phyloP scores from a whole-genome alignment of 2,888 invertebrate species.

The Drosophila sordidula region DNA sequence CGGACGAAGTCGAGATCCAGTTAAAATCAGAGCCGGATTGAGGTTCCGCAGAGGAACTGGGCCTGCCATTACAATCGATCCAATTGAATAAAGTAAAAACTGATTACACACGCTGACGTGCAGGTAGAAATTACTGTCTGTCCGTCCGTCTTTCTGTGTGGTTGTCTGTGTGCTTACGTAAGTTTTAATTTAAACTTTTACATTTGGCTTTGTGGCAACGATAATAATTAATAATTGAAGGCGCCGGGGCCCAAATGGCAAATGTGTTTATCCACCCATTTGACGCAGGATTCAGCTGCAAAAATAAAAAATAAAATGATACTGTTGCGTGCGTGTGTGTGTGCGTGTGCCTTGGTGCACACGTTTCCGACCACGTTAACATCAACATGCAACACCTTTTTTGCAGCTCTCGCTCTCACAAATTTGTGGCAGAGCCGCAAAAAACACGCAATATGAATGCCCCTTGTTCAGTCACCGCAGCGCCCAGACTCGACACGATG shows the following conservation, averaged over 20 bases:
- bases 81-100: slow-evolving; percentile 59
- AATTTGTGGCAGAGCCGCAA: slow-evolving; percentile 56
- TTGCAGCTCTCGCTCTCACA: slow-evolving; percentile 10
- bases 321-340: background rate
- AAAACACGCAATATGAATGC: slow-evolving; percentile 43
- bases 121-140: slow-evolving; percentile 23
- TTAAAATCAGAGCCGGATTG: slow-evolving; percentile 21
- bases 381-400: slow-evolving; percentile 29
- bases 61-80: slow-evolving; percentile 14
- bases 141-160: background rate
- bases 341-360: slow-evolving; percentile 1
- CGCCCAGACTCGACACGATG: slow-evolving; percentile 15
- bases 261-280: slow-evolving; percentile 56
- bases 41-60: background rate
- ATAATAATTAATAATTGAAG: slow-evolving; percentile 75
- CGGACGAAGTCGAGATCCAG: slow-evolving; percentile 4
- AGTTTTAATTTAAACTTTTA: slow-evolving; percentile 73
- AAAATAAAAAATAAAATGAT: background rate
- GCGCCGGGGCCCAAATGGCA: slow-evolving; percentile 43
- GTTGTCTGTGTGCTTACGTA: slow-evolving; percentile 32
- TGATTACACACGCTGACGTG: slow-evolving; percentile 46
- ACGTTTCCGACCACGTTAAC: slow-evolving; percentile 36
- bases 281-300: slow-evolving; percentile 16
- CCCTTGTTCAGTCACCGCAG: slow-evolving; percentile 6
- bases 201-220: slow-evolving; percentile 75